Evolutionary conservation across 2,888 invertebrate genomes (phyloP).

Genomic region (Callosobruchus maculatus): DNA sequence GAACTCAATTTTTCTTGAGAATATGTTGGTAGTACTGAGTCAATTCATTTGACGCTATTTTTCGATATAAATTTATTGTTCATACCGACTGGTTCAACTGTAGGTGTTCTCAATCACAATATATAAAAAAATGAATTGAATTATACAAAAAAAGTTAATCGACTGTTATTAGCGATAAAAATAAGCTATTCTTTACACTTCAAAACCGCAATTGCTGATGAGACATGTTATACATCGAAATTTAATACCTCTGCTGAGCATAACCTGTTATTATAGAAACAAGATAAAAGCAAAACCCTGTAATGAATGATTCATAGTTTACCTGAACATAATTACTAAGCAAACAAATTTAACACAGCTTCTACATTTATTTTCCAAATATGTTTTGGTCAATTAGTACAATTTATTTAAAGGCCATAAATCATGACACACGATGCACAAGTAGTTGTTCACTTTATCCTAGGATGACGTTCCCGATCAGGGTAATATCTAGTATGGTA

Average conservation of each 20-base stretch:
- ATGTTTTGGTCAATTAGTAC: not conserved
- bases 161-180: no score
- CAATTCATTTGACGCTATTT: no score
- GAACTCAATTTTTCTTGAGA: no score
- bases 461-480: no score
- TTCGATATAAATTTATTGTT: no score
- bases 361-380: not conserved
- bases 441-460: no score
- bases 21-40: no score
- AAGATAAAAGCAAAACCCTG: not conserved
- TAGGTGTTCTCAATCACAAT: no score
- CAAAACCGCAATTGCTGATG: not conserved
- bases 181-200: not conserved
- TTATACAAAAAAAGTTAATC: no score
- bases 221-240: conserved; percentile 1
- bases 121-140: no score
- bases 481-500: no score
- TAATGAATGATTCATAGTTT: not conserved
- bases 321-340: not conserved
- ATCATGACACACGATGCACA: not conserved
- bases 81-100: no score
- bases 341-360: not conserved
- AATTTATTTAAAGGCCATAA: not conserved
- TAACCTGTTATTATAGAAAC: not conserved
- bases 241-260: not conserved